These are phyloP conservation scores for Ceratina calcarata DNA, from an alignment of 1,140 invertebrate genomes.

Conservation along the genomic window DNA sequence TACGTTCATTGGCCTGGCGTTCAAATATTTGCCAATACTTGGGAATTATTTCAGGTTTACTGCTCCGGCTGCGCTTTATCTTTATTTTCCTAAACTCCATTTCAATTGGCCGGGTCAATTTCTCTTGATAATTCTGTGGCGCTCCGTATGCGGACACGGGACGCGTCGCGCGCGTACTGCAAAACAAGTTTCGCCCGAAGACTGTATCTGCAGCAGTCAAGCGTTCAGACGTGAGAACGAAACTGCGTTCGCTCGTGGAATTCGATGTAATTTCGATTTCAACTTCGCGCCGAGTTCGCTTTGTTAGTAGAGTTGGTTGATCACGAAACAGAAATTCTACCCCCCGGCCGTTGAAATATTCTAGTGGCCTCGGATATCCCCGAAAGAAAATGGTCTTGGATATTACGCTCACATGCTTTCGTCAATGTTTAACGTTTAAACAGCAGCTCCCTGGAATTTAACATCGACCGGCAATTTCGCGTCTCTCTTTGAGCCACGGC, in stretches of 20 bases:
- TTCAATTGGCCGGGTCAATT: conserved; percentile 6
- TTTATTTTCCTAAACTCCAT: not conserved
- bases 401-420: not conserved
- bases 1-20: not conserved
- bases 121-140: not conserved
- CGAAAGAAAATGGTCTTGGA: not conserved
- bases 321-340: not conserved
- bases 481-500: not conserved
- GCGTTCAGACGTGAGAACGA: not conserved
- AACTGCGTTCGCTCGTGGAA: not conserved
- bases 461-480: not conserved
- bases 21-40: not conserved
- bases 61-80: not conserved
- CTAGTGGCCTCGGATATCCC: not conserved
- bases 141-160: not conserved
- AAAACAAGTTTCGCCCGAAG: conserved; percentile 18
- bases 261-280: conserved; percentile 16
- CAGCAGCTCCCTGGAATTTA: not conserved
- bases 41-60: not conserved
- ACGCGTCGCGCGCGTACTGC: no score
- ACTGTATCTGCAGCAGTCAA: not conserved
- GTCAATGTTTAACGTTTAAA: not conserved
- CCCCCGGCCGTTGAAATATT: not conserved
- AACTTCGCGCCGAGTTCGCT: not conserved
- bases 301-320: not conserved